Evolutionary conservation across 2,888 invertebrate species (phyloP), one percentile per base, ranked within the genome.

Genomic region (Drosophila melanosoma): DNA sequence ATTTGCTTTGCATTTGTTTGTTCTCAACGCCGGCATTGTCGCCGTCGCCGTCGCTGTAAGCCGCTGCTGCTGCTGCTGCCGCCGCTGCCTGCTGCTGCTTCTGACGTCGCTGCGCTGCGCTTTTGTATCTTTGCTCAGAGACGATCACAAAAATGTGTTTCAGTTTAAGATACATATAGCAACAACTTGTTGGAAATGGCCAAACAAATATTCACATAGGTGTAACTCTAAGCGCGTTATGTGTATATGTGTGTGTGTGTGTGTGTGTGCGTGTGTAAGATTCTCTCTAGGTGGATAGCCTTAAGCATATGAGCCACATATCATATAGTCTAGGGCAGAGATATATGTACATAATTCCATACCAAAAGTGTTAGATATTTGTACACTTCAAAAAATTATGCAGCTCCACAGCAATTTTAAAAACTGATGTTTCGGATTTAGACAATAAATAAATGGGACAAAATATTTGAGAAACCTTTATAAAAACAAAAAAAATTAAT

Each of bases 1-100:
- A 89, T 86, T 89, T 86, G 86, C 82, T 89, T 81, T 87, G 69
- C 82, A 85, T 86, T 82, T 86, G 90, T 86, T 86, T 86, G 88
- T 79, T 87, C 83, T 76, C 83, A 69, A 69, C 89, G 79, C 74
- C 73, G 64, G 40, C 70, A 62, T 15, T 54, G 42, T 23, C 40
- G 56, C 23, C 23, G 56, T 23, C 36, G 53, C 8, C n/a, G 56
- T 36, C 51, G 65, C 40, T 32, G 38, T 29, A 6, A 29, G 29
- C 49, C 40, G 52, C 20, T 11, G 57, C 35, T 49, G 52, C 20
- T 11, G 57, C 35, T 49, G 38, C 17, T 32, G 54, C n/a, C 20
- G 52, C 1, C 20, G 56, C 45, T 45, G 65, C 45, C 33, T 29
- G 38, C 51, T 49, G 52, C n/a, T 11, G 53, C 54, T 40, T 53